Conservation (phyloP, 1,140 invertebrate species). For the Thaumatotibia leucotreta region DNA sequence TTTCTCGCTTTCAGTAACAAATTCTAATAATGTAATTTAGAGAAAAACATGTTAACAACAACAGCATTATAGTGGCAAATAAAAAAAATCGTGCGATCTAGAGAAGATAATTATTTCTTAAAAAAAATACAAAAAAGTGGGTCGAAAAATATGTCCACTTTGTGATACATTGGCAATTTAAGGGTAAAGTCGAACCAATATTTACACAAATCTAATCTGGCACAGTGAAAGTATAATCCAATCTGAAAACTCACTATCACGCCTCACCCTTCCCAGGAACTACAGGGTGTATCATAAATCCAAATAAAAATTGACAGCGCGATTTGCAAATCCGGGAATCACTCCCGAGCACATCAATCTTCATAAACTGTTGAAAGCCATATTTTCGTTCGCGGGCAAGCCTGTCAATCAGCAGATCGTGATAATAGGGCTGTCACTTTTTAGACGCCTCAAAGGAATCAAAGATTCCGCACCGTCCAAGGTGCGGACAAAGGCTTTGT, state of each 20-base stretch:
- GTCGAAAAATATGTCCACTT: too few relatives aligned
- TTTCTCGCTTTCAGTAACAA: too few relatives aligned
- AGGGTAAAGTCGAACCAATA: too few relatives aligned
- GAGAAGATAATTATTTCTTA: too few relatives aligned
- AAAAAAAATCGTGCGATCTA: too few relatives aligned
- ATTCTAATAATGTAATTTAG: too few relatives aligned
- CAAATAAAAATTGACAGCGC: conserved; percentile 15
- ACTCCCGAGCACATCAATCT: conserved; percentile 41
- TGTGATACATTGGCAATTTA: too few relatives aligned
- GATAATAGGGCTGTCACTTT: background rate
- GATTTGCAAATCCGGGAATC: conserved; percentile 36
- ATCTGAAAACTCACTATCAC: background rate
- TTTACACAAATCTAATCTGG: too few relatives aligned
- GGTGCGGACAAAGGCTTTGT: conserved; percentile 19
- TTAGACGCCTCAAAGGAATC: conserved; percentile 3
- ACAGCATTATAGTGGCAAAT: too few relatives aligned
- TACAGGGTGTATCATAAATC: conserved; percentile 2
- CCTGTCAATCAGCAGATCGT: conserved; percentile 35
- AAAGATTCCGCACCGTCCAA: conserved; percentile 17
- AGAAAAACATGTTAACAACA: too few relatives aligned
- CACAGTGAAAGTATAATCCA: background rate
- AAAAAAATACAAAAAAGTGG: too few relatives aligned
- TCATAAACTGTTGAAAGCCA: conserved; percentile 36
- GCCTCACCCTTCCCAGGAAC: background rate
- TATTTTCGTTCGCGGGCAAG: conserved; percentile 33